These are phyloP conservation scores for Anoura caudifer DNA, from an alignment of 2,113 vertebrate genomes.

Conservation along the genomic window DNA sequence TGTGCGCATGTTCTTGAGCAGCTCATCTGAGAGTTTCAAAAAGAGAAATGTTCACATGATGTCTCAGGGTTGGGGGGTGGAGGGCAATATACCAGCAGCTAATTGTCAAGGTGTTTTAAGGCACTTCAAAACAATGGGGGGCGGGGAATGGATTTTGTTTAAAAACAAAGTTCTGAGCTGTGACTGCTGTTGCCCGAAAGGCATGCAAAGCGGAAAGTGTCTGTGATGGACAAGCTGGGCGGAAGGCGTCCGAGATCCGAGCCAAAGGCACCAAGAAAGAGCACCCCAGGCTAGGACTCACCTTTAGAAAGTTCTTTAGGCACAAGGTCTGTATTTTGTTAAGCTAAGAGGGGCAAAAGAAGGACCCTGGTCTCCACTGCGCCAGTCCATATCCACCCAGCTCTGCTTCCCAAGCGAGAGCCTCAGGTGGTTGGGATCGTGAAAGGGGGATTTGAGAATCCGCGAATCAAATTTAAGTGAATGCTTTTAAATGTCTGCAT, in stretches of 20 bases:
- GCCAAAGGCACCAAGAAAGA: conserved; percentile 85
- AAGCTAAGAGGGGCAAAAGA: not conserved
- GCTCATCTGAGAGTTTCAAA: not conserved
- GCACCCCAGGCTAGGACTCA: conserved; percentile 80
- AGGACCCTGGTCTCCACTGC: conserved; percentile 75
- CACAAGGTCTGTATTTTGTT: conserved; percentile 89
- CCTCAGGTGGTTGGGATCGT: not conserved
- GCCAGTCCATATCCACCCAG: not conserved
- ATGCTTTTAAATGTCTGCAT: not conserved
- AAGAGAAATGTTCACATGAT: not conserved
- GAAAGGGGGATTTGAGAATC: not conserved
- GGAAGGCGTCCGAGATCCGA: conserved; percentile 80
- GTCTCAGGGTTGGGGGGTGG: not conserved
- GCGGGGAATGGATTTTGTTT: conserved; percentile 27
- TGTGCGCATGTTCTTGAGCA: not conserved
- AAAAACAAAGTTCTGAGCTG: conserved; percentile 49
- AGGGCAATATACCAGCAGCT: fast-evolving
- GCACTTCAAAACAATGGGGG: not conserved
- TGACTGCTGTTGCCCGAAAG: conserved; percentile 77
- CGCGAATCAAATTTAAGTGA: not conserved
- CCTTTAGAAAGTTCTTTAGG: conserved; percentile 91
- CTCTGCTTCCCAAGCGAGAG: not conserved
- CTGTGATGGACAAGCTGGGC: conserved; percentile 76
- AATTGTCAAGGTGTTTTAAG: not conserved
- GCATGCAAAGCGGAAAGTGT: conserved; percentile 73